Percentiles rank a stretch among this genome's conserved stretches.
phyloP scores from a whole-genome alignment of 2,888 invertebrate species.

The Choreutis nemorana region DNA sequence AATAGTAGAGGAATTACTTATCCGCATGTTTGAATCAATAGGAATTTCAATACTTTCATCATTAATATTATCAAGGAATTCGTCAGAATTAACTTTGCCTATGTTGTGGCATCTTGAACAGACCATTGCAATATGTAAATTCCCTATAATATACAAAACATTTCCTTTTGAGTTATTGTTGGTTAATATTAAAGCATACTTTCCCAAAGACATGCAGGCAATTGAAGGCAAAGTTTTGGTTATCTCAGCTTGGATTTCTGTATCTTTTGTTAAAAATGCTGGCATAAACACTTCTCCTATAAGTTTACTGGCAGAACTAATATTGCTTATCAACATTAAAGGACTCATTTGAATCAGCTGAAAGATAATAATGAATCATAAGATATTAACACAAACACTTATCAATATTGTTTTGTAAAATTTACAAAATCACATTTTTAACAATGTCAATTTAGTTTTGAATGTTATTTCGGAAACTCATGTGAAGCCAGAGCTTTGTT shows the following conservation, averaged over 20 bases:
- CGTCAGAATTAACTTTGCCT: conserved; percentile 12
- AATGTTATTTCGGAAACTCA: background rate
- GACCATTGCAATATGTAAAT: conserved; percentile 23
- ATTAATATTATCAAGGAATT: conserved; percentile 14
- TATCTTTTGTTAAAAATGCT: conserved; percentile 35
- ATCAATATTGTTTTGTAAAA: conserved; percentile 1
- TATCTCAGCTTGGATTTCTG: conserved; percentile 28
- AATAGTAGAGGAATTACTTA: conserved; percentile 23
- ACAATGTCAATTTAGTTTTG: conserved; percentile 1
- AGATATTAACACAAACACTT: background rate
- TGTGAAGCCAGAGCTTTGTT: background rate
- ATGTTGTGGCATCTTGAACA: conserved; percentile 39
- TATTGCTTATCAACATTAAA: conserved; percentile 34
- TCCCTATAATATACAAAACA: conserved; percentile 23
- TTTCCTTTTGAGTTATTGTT: conserved; percentile 22
- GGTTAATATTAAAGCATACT: conserved; percentile 21
- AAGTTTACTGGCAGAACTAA: conserved; percentile 37
- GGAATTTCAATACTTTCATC: too few relatives aligned
- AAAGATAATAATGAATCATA: conserved; percentile 17
- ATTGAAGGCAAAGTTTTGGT: conserved; percentile 27
- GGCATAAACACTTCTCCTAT: conserved; percentile 50
- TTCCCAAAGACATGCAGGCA: conserved; percentile 39
- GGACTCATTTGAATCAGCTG: conserved; percentile 42
- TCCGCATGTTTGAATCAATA: too few relatives aligned
- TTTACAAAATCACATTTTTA: conserved; percentile 1